phyloP scores from a whole-genome alignment of 2,888 invertebrate species.

The Leptinotarsa juncta region DNA sequence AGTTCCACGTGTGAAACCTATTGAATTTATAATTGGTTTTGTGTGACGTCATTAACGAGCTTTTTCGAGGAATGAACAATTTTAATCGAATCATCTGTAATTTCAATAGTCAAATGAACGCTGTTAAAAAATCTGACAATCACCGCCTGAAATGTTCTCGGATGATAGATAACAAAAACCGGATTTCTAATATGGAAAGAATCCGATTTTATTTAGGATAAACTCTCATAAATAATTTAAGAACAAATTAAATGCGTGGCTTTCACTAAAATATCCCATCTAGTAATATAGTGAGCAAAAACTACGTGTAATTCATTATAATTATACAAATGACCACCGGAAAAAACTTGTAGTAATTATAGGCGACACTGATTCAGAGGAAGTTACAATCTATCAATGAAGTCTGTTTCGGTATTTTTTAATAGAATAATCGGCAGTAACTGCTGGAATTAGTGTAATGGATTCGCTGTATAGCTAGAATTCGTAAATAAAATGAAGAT shows the following conservation, averaged over 20 bases:
- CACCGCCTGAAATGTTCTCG: constrained; percentile 40
- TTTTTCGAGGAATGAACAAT: constrained; percentile 37
- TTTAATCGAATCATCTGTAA: constrained; percentile 46
- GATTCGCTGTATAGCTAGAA: background rate
- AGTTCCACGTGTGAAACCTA: constrained; percentile 10
- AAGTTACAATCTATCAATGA: constrained; percentile 26
- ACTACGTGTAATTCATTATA: constrained; percentile 28
- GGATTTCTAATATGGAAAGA: constrained; percentile 47
- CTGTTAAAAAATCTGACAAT: constrained; percentile 49
- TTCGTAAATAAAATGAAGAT: background rate
- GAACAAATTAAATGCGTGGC: constrained; percentile 40
- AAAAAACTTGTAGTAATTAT: constrained; percentile 29
- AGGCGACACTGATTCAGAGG: constrained; percentile 28
- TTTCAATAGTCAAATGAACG: constrained; percentile 48
- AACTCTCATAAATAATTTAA: constrained; percentile 49
- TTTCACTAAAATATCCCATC: constrained; percentile 36
- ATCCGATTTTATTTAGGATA: constrained; percentile 48
- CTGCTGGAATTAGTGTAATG: background rate
- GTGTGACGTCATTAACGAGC: constrained; percentile 15
- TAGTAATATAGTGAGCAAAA: constrained; percentile 25
- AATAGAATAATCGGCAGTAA: constrained; percentile 14
- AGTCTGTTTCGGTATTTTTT: constrained; percentile 12
- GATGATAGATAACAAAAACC: constrained; percentile 47
- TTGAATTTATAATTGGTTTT: constrained; percentile 5
- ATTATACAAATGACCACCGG: constrained; percentile 29